These are phyloP conservation scores for Caenorhabditis afra DNA, from an alignment of 2,888 invertebrate genomes.

Conservation along the genomic window DNA sequence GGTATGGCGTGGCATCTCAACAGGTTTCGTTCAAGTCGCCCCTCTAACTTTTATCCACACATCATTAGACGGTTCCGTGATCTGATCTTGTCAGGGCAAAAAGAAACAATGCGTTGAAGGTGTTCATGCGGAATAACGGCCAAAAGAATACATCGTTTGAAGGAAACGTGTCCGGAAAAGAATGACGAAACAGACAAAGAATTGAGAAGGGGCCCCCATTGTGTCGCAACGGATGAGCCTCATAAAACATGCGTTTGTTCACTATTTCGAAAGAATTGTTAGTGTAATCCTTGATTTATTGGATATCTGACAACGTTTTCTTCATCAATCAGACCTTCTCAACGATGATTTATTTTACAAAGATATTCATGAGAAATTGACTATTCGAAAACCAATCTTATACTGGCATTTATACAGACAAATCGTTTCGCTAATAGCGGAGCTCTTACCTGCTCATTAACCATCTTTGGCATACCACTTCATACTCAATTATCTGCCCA, in stretches of 20 bases:
- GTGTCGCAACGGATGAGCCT: conserved; percentile 7
- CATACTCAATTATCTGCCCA: too few species aligned
- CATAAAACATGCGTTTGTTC: conserved; percentile 3
- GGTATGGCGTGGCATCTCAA: conserved; percentile 33
- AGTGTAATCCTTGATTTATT: conserved; percentile 24
- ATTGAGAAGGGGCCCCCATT: neutral
- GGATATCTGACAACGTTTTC: conserved; percentile 20
- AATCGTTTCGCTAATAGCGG: too few species aligned
- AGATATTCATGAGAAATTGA: neutral
- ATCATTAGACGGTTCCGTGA: conserved; percentile 46
- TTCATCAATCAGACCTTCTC: conserved; percentile 21
- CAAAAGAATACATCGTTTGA: neutral
- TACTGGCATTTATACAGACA: too few species aligned
- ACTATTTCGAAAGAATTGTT: neutral
- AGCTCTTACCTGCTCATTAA: neutral
- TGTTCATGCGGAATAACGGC: conserved; percentile 45
- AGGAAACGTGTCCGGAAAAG: conserved; percentile 9
- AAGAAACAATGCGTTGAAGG: too few species aligned
- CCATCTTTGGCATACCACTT: neutral
- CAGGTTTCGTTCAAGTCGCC: conserved; percentile 40
- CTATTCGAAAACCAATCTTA: too few species aligned
- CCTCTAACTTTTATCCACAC: conserved; percentile 43
- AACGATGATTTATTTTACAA: conserved; percentile 13
- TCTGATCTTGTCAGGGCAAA: conserved; percentile 15
- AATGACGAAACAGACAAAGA: neutral